Conservation (phyloP, 2,888 invertebrate genomes). For the Apotomis betuletana region DNA sequence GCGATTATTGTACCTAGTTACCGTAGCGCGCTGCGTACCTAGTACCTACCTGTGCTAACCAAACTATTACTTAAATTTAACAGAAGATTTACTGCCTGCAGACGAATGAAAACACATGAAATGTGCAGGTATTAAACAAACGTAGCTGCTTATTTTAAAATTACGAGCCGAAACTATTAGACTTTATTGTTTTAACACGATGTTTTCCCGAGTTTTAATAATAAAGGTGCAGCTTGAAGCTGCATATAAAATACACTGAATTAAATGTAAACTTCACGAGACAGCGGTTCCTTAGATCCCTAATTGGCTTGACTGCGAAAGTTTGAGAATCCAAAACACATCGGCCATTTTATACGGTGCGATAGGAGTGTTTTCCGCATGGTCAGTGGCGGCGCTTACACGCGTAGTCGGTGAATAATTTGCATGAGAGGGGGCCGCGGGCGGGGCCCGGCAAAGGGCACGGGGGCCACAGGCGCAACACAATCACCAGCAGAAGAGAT, state of each 20-base stretch:
- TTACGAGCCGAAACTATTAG: background rate
- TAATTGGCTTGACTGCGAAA: constrained; percentile 30
- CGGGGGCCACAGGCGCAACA: constrained; percentile 45
- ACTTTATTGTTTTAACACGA: constrained; percentile 1
- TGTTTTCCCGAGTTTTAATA: background rate
- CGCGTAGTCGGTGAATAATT: constrained; percentile 73
- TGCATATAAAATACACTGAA: constrained; percentile 16
- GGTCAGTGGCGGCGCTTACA: constrained; percentile 67
- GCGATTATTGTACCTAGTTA: constrained; percentile 1
- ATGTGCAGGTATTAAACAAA: background rate
- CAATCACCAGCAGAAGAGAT: constrained; percentile 36
- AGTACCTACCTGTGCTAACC: constrained; percentile 2
- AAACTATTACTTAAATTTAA: background rate
- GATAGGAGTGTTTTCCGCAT: constrained; percentile 55
- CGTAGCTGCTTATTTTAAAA: background rate
- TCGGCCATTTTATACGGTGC: constrained; percentile 44
- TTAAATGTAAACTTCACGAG: constrained; percentile 22
- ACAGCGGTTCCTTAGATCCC: constrained; percentile 7
- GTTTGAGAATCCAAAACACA: constrained; percentile 29
- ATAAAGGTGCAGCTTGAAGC: background rate
- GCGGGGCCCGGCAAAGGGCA: constrained; percentile 38
- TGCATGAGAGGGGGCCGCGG: constrained; percentile 57
- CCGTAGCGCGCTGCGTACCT: background rate
- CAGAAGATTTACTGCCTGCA: background rate
- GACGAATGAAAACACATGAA: background rate